phyloP scores from a whole-genome alignment of 2,113 vertebrate genomes.

The Vombatus ursinus region DNA sequence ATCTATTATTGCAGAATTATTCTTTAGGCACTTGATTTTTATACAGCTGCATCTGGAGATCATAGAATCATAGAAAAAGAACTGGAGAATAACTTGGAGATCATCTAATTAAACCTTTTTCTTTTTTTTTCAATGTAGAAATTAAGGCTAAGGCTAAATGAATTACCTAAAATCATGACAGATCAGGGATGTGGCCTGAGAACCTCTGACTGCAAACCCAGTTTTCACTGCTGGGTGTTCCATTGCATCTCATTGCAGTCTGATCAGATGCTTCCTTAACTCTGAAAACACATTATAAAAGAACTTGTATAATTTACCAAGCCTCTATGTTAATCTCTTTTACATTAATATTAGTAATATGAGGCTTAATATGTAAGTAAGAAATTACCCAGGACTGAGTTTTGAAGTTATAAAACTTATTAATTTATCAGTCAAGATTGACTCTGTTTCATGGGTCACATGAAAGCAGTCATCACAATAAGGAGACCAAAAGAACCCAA shows the following conservation, averaged over 20 bases:
- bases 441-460: neutral
- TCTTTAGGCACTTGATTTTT: neutral
- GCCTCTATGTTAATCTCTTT: neutral
- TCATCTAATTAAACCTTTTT: neutral
- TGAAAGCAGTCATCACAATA: neutral
- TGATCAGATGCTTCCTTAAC: neutral
- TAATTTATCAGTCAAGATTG: neutral
- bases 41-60: neutral
- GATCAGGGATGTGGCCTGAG: neutral
- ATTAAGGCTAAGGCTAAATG: too few relatives aligned
- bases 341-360: neutral
- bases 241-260: neutral
- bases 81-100: neutral
- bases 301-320: neutral
- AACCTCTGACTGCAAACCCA: neutral
- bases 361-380: neutral
- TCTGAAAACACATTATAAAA: neutral
- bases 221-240: neutral
- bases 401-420: neutral
- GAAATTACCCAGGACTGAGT: neutral
- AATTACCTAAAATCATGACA: neutral
- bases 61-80: neutral
- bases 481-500: neutral
- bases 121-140: neutral
- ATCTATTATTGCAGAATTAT: neutral